A percentile compares a stretch with the other conserved stretches of the same genome.
These are phyloP conservation scores for Neosalanx taihuensis DNA, from an alignment of 2,797 vertebrate species.

Conservation along the genomic window DNA sequence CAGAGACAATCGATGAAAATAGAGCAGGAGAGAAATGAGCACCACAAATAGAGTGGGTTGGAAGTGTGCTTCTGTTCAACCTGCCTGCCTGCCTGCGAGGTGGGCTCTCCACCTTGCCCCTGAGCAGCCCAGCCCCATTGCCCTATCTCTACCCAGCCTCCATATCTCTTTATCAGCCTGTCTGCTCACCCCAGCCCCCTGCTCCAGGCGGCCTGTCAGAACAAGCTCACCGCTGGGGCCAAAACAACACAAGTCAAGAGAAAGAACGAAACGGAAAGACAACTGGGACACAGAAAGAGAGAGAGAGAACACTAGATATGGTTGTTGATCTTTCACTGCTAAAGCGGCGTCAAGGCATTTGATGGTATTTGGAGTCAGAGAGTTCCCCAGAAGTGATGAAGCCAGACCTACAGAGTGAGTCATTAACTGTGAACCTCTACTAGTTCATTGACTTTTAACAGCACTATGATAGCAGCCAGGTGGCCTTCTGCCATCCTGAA, in stretches of 20 bases:
- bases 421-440: conserved; percentile 25
- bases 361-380: conserved; percentile 36
- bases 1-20: neutral
- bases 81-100: neutral
- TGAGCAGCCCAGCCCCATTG: conserved; percentile 35
- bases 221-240: conserved; percentile 40
- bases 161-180: conserved; percentile 56
- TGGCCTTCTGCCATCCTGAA: conserved; percentile 31
- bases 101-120: conserved; percentile 35
- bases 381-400: conserved; percentile 26
- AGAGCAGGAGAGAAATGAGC: neutral
- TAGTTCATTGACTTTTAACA: conserved; percentile 30
- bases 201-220: conserved; percentile 56
- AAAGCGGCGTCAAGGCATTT: conserved; percentile 19
- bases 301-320: neutral
- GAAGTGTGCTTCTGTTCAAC: neutral
- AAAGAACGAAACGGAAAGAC: conserved; percentile 5
- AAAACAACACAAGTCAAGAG: neutral
- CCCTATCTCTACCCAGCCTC: conserved; percentile 52
- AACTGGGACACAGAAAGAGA: neutral
- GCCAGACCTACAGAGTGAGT: neutral
- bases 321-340: conserved; percentile 17
- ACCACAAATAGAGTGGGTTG: neutral
- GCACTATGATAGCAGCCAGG: conserved; percentile 19
- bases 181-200: conserved; percentile 51